These are phyloP conservation scores for Ladona fulva DNA, from an alignment of 1,140 invertebrate genomes.

Conservation along the genomic window DNA sequence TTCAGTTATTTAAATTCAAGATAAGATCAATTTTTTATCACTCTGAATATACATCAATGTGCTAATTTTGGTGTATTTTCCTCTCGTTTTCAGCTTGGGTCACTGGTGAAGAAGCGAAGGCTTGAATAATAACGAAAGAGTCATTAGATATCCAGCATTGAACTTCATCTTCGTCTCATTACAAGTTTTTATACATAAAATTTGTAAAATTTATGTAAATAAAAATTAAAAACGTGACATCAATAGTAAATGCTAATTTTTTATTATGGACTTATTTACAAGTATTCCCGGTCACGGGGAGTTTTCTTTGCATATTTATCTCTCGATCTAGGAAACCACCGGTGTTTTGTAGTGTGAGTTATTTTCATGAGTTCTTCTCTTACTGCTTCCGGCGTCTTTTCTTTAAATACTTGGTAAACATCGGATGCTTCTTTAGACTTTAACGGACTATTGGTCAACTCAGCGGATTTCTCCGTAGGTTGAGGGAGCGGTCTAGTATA, in stretches of 20 bases:
- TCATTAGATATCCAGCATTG: too few species aligned
- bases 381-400: constrained; percentile 48
- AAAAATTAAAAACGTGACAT: too few species aligned
- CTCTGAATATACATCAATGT: too few species aligned
- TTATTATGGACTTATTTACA: constrained; percentile 40
- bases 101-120: constrained; percentile 11
- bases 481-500: constrained; percentile 61
- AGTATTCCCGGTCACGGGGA: constrained; percentile 58
- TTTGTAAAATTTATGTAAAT: too few species aligned
- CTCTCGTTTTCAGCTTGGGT: constrained; percentile 11
- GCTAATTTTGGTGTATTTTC: not conserved
- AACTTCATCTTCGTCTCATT: too few species aligned
- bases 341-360: constrained; percentile 69
- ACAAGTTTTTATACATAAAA: too few species aligned
- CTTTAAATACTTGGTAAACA: constrained; percentile 52
- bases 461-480: constrained; percentile 29
- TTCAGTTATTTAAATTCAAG: too few species aligned
- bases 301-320: constrained; percentile 49
- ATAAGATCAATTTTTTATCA: too few species aligned
- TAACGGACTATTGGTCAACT: constrained; percentile 40
- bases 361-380: constrained; percentile 59
- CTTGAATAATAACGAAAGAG: not conserved
- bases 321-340: constrained; percentile 63
- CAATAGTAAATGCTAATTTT: not conserved
- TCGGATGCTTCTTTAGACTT: constrained; percentile 51